phyloP scores from a whole-genome alignment of 92 coral and sea anemone genomes.

The Meandrina meandrites region DNA sequence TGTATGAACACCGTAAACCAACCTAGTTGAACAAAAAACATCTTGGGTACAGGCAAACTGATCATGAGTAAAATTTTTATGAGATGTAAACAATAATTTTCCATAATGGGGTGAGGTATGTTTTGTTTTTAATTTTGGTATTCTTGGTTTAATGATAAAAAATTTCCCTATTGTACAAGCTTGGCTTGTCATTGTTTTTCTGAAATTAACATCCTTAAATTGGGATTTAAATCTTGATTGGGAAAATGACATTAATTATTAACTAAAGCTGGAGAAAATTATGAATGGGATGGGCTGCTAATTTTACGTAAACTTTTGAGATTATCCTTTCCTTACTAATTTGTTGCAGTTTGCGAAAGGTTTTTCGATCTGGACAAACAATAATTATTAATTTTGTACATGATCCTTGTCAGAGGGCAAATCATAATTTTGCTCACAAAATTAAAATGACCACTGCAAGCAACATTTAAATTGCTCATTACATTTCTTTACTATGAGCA shows the following conservation, averaged over 20 bases:
- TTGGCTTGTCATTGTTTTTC: not conserved
- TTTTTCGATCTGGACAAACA: not conserved
- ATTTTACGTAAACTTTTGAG: not conserved
- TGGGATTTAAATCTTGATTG: slow-evolving; percentile 23
- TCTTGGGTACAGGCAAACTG: not conserved
- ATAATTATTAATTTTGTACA: not conserved
- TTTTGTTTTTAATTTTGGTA: not conserved
- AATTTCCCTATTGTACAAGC: not conserved
- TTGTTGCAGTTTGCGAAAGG: not conserved
- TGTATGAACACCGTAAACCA: not conserved
- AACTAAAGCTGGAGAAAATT: not conserved
- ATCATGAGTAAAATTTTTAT: not conserved
- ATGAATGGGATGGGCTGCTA: not conserved
- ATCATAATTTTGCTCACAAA: slow-evolving; percentile 2
- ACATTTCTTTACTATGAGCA: slow-evolving; percentile 17
- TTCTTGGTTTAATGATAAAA: not conserved
- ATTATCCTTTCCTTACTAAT: not conserved
- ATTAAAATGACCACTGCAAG: slow-evolving; percentile 12
- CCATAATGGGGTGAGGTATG: not conserved
- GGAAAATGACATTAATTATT: slow-evolving; percentile 25
- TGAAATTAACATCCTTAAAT: not conserved
- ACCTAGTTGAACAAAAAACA: not conserved
- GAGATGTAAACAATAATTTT: not conserved
- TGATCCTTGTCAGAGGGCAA: not conserved
- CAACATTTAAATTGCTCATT: slow-evolving; percentile 25